Evolutionary conservation across 2,113 vertebrate species (phyloP).

Genomic region (Calypte anna): DNA sequence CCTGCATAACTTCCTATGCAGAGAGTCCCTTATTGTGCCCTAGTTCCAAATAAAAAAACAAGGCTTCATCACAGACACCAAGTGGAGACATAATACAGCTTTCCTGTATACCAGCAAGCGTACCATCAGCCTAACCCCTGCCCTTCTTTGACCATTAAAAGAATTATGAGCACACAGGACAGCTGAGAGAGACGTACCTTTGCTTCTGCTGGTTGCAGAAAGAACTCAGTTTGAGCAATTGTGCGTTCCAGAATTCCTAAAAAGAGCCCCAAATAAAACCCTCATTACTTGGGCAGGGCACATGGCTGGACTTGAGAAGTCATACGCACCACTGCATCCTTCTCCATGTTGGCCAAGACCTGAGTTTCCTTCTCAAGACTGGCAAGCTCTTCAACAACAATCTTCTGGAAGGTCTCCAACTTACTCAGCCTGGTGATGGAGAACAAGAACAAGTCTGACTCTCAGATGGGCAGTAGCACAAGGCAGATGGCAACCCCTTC

Average conservation of each 20-base stretch:
- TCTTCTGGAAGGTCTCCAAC: conserved; percentile 79
- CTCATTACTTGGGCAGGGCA: neutral
- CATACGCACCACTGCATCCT: conserved; percentile 75
- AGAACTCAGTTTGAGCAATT: conserved; percentile 74
- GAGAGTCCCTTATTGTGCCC: neutral
- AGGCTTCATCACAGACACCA: neutral
- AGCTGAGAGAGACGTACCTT: conserved; percentile 74
- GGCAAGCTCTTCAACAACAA: conserved; percentile 77
- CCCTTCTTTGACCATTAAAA: neutral
- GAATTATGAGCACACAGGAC: neutral
- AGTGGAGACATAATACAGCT: neutral
- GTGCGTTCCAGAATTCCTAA: conserved; percentile 83
- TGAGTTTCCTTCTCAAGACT: conserved; percentile 77
- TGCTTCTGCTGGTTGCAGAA: conserved; percentile 80
- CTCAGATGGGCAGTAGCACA: accelerated
- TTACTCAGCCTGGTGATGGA: conserved; percentile 74
- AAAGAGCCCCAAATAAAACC: neutral
- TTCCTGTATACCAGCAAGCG: accelerated
- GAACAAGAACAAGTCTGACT: neutral
- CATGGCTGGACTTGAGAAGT: accelerated
- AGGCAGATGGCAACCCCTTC: neutral
- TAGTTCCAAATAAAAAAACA: accelerated
- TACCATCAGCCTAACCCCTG: neutral
- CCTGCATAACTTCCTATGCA: neutral
- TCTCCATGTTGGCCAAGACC: conserved; percentile 75